Base-by-base conservation (phyloP, 1,140 invertebrate species). In the Sinella curviseta region DNA sequence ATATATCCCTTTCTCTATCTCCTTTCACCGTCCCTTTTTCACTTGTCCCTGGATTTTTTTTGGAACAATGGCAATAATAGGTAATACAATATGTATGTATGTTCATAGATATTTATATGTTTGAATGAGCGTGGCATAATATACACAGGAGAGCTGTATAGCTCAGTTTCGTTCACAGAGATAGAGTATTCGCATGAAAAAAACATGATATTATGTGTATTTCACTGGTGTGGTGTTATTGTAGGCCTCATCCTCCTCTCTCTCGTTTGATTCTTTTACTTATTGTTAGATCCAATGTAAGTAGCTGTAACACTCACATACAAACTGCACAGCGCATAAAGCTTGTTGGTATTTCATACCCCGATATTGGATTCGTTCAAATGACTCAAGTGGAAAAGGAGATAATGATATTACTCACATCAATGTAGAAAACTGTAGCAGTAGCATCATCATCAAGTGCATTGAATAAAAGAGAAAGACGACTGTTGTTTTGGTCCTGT, bases 331-430 rank as follows among this genome's bases (percentile, higher is more conserved):
- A n/a, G n/a, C n/a, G n/a, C n/a, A n/a, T n/a, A n/a, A n/a, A n/a
- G n/a, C n/a, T 4, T 17, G 39, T 48, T 48, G 4, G 39, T 48
- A 48, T 48, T 48, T 48, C 17, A 17, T 48, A 48, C 39, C 4
- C 17, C 39, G 17, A 48, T 48, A 48, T 4, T 17, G 17, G 39
- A 48, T 48, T 48, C 4, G 39, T 48, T 48, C 39, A 8, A 8
- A 48, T 48, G 39, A 48, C 55, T 60, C 55, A 60, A 60, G 55
- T 60, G 55, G 55, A 60, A 60, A 24, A 60, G 55, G 55, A 60
- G 55, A 60, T 60, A 60, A 60, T 60, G 24, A n/a, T 60, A 60
- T 60, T 48, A 48, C 39, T 48, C 17, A 48, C 39, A 48, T 48
- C 17, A 17, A 48, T 8, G 39, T n/a, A 48, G 39, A 48, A 48